phyloP scores from a whole-genome alignment of 2,888 invertebrate genomes.

The Nephrocerus scutellatus region DNA sequence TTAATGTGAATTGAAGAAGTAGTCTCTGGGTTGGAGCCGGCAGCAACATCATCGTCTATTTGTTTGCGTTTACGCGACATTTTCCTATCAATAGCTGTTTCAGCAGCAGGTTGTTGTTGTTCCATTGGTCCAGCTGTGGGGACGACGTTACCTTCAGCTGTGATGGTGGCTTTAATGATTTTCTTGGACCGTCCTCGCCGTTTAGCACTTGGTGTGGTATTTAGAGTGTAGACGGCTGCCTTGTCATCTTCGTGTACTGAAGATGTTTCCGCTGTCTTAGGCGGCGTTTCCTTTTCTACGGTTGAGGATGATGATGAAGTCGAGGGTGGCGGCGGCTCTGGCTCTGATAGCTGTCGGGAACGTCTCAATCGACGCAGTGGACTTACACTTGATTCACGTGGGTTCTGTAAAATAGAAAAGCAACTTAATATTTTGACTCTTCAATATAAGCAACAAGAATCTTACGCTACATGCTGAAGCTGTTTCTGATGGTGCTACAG shows the following conservation, averaged over 20 bases:
- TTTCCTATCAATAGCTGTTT: slow-evolving; percentile 25
- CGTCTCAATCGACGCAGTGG: slow-evolving; percentile 32
- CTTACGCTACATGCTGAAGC: no score
- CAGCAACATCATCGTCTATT: slow-evolving; percentile 29
- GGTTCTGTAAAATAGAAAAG: slow-evolving; percentile 29
- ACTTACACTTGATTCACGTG: slow-evolving; percentile 25
- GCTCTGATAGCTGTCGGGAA: slow-evolving; percentile 30
- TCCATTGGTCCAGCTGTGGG: slow-evolving; percentile 12
- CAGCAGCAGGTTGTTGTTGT: no score
- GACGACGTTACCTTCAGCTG: slow-evolving; percentile 1
- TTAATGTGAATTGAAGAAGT: no score
- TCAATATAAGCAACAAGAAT: slow-evolving; percentile 6
- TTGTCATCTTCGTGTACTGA: slow-evolving; percentile 4
- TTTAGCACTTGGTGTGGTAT: slow-evolving; percentile 1
- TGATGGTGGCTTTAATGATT: slow-evolving; percentile 8
- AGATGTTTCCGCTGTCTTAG: slow-evolving; percentile 3
- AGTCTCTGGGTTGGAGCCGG: no score
- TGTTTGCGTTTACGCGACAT: slow-evolving; percentile 32
- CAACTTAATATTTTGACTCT: no score
- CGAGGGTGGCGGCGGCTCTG: slow-evolving; percentile 1
- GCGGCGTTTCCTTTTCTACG: slow-evolving; percentile 1
- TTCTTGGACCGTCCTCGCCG: slow-evolving; percentile 32
- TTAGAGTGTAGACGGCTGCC: neutral
- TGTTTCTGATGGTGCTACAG: no score
- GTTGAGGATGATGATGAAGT: neutral